phyloP scores from a whole-genome alignment of 1,140 invertebrate species.

The Papilio glaucus region DNA sequence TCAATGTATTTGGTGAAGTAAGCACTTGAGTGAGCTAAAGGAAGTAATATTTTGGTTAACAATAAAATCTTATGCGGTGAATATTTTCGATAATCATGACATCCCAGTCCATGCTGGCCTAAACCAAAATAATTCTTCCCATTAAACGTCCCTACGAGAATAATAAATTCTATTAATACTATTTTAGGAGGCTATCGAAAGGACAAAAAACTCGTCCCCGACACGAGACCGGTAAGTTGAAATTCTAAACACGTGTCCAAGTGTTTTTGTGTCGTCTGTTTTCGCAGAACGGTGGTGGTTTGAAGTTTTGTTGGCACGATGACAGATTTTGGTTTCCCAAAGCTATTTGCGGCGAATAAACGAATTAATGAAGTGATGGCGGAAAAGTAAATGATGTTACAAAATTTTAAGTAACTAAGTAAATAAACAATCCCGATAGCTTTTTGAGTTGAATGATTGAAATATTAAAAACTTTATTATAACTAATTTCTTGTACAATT shows the following conservation, averaged over 20 bases:
- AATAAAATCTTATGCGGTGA: background rate
- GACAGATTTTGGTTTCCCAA: constrained; percentile 35
- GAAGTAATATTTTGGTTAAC: background rate
- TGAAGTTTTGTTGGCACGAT: constrained; percentile 32
- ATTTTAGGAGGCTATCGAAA: constrained; percentile 21
- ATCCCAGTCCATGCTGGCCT: background rate
- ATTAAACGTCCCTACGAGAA: constrained; percentile 21
- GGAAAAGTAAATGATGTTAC: background rate
- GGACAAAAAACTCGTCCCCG: constrained; percentile 20
- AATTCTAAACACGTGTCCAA: constrained; percentile 38
- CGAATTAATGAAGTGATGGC: constrained; percentile 33
- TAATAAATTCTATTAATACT: constrained; percentile 23
- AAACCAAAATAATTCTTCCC: constrained; percentile 11
- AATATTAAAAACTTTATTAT: too few relatives aligned
- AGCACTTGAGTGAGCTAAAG: background rate
- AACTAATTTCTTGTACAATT: too few relatives aligned
- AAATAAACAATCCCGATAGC: too few relatives aligned
- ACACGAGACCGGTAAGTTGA: constrained; percentile 19
- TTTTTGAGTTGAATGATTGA: too few relatives aligned
- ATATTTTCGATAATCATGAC: background rate
- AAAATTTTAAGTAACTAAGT: too few relatives aligned
- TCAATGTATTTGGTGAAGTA: too few relatives aligned
- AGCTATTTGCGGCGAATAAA: constrained; percentile 21
- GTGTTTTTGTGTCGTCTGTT: constrained; percentile 29
- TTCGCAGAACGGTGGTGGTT: constrained; percentile 36